These are phyloP conservation scores for Pseudocheirus occidentalis DNA, from an alignment of 2,797 vertebrate genomes.

Conservation along the genomic window DNA sequence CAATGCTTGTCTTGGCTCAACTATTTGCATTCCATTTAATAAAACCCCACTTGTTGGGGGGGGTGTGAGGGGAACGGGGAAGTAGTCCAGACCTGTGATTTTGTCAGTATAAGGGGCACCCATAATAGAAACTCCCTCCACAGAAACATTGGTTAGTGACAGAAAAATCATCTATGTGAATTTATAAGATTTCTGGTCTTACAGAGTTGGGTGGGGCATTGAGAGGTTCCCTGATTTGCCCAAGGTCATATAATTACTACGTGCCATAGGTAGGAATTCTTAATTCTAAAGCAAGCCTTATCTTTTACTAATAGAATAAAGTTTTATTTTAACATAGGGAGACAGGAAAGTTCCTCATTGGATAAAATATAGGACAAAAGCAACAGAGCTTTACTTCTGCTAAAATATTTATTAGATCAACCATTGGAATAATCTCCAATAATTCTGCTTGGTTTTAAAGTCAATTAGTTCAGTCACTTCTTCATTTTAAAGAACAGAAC, in stretches of 20 bases:
- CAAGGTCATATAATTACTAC: background rate
- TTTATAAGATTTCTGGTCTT: background rate
- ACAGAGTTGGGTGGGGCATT: background rate
- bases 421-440: background rate
- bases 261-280: background rate
- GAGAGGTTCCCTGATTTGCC: background rate
- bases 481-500: background rate
- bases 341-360: background rate
- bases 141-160: background rate
- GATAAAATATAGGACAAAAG: background rate
- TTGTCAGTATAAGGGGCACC: background rate
- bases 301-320: background rate
- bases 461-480: background rate
- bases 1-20: slow-evolving; percentile 36
- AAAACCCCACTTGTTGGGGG: background rate
- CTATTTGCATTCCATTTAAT: slow-evolving; percentile 29
- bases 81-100: background rate
- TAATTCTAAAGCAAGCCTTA: background rate
- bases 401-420: background rate
- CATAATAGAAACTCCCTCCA: background rate
- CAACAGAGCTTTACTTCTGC: background rate
- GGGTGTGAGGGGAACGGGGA: background rate
- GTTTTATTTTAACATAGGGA: background rate
- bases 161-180: background rate
- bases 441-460: background rate